Evolutionary conservation across 37 sponge, comb jelly and placozoan genomes (phyloP), one percentile per base, ranked within the genome.

Genomic region (Spongilla lacustris): DNA sequence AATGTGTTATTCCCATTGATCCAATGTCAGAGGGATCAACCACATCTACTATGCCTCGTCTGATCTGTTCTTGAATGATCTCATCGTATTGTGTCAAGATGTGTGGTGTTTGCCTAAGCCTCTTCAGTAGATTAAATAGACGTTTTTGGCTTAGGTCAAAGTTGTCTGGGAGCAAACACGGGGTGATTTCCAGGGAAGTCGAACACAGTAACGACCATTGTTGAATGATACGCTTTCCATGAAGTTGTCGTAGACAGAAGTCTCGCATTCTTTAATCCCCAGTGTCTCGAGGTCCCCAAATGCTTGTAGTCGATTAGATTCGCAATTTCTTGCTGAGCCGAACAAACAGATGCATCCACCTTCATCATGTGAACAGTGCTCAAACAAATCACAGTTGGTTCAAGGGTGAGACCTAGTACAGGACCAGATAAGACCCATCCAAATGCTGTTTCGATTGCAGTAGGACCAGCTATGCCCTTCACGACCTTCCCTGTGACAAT

Each of bases 371-470:
- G 46, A 46, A 46, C 46, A 46, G 46, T 46, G 46, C 46, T 46
- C 46, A 46, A 46, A 46, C 46, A 46, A 46, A 8, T 46, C 46
- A 46, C 46, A 8, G 46, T 46, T 46, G 46, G 46, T 46, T 46
- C 46, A 46, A 46, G 46, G 46, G 46, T 46, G 46, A 46, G 46
- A 46, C 46, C 46, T 46, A 46, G 69, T 32, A 73, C 84, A 25
- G 84, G 84, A 37, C 84, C 84, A 50, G 74, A 83, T 4, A 83
- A 28, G 22, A 83, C 84, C 84, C 84, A 83, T 73, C 75, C 84
- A 41, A 83, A 50, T 38, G 30, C 38, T 10, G 84, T 83, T 25
- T 83, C 29, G 13, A 83, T 58, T 9, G 82, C 82, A 33, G 69
- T 36, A 30, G 82, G 82, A 25, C 82, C 82, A 58, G 67, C 80